Conservation (phyloP, 2,797 vertebrate genomes). For the Champsocephalus gunnari region DNA sequence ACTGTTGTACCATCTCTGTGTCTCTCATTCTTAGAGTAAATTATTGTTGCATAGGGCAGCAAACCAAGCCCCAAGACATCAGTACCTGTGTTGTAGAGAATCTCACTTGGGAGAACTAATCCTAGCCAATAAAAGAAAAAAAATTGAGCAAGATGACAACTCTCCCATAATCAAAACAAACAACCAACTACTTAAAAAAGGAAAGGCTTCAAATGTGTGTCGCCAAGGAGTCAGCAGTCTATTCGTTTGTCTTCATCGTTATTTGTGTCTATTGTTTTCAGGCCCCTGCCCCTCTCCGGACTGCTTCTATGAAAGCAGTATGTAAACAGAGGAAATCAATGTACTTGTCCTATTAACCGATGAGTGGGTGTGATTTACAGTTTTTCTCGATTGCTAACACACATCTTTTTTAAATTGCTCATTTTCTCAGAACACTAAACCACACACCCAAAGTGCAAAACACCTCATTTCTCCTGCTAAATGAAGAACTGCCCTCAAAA, state of each 20-base stretch:
- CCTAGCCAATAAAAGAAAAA: not conserved
- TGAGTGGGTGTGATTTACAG: no score
- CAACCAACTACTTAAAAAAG: not conserved
- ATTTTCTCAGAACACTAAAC: no score
- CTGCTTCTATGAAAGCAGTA: conserved; percentile 38
- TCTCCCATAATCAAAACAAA: conserved; percentile 16
- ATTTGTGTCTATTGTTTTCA: conserved; percentile 20
- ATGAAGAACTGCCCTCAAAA: no score
- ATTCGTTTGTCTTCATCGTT: not conserved
- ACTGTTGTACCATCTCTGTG: not conserved
- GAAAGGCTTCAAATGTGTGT: not conserved
- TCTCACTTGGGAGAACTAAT: not conserved
- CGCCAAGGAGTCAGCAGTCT: conserved; percentile 7
- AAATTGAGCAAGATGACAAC: not conserved
- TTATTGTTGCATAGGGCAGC: not conserved
- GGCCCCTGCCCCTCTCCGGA: conserved; percentile 12
- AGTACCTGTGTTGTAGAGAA: not conserved
- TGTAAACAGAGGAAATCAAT: conserved; percentile 64
- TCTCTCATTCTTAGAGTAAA: not conserved
- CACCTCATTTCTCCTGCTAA: no score
- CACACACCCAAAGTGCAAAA: no score
- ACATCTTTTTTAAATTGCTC: no score
- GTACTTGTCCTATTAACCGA: conserved; percentile 14
- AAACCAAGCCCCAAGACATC: conserved; percentile 1
- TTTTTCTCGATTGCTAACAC: no score